Percentiles rank a stretch among this genome's conserved stretches.
These are phyloP conservation scores for Drepanosiphum platanoidis DNA, from an alignment of 2,888 invertebrate species.

Conservation along the genomic window DNA sequence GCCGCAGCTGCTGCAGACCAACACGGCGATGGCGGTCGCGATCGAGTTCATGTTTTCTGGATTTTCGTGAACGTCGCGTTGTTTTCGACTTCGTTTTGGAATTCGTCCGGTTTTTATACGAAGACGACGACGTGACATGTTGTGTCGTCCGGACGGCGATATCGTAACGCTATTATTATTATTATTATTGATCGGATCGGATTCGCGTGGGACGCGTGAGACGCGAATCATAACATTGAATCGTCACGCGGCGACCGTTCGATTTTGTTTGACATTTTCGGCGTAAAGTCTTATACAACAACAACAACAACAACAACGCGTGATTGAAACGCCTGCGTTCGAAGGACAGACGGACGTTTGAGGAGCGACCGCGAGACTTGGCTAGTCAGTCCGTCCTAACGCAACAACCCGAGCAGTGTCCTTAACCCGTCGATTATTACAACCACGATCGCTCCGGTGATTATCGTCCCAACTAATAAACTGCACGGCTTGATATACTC, in stretches of 20 bases:
- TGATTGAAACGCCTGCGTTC: no score
- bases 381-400: no score
- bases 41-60: background rate
- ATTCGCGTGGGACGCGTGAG: background rate
- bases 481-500: no score
- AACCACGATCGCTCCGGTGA: no score
- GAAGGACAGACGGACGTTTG: no score
- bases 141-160: background rate
- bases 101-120: background rate
- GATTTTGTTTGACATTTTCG: no score
- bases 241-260: background rate
- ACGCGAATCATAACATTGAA: background rate
- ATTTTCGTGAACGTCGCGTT: background rate
- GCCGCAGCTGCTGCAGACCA: background rate
- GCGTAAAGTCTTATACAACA: no score
- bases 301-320: background rate
- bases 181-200: constrained; percentile 42
- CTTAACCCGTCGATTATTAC: no score
- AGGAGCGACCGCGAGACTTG: no score
- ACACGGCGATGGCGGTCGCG: background rate
- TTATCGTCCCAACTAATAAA: no score
- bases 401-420: no score
- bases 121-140: background rate
- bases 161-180: background rate
- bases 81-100: no score